A percentile compares a stretch with the other conserved stretches of the same genome.
These are phyloP conservation scores for Artemia sinica DNA, from an alignment of 2,888 invertebrate genomes.

Conservation along the genomic window DNA sequence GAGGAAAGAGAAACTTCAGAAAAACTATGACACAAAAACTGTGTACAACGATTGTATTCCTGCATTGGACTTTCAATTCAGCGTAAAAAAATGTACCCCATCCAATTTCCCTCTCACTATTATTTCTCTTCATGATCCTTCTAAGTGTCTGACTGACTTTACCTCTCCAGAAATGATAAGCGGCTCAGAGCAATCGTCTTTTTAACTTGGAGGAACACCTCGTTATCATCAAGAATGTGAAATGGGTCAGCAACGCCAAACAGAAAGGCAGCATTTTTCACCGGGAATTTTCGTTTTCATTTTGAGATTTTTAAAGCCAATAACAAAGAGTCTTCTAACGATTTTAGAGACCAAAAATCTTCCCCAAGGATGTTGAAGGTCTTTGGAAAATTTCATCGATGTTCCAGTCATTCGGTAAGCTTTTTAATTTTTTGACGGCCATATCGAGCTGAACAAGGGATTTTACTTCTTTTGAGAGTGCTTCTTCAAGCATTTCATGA, in stretches of 20 bases:
- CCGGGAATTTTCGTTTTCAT: slow-evolving; percentile 5
- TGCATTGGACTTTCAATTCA: too few species aligned
- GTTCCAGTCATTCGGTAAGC: neutral
- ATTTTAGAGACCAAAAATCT: slow-evolving; percentile 10
- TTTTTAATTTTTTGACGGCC: neutral
- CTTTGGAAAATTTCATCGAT: neutral
- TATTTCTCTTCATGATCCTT: too few species aligned
- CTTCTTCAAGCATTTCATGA: neutral
- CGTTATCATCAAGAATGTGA: neutral
- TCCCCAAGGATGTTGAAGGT: slow-evolving; percentile 14
- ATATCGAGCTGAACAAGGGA: neutral
- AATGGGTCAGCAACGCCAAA: slow-evolving; percentile 14
- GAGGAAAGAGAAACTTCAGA: too few species aligned
- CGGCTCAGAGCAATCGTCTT: neutral
- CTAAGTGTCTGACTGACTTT: neutral
- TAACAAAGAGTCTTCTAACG: slow-evolving; percentile 5
- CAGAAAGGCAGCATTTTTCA: neutral
- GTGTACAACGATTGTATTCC: too few species aligned
- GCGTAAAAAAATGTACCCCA: too few species aligned
- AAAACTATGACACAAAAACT: too few species aligned
- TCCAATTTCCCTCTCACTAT: too few species aligned
- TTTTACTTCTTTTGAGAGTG: neutral
- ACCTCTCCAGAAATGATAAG: neutral
- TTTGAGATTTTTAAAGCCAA: neutral
- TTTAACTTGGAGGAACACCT: slow-evolving; percentile 13